Conservation (phyloP, 1,140 invertebrate species). For the Pantala flavescens region DNA sequence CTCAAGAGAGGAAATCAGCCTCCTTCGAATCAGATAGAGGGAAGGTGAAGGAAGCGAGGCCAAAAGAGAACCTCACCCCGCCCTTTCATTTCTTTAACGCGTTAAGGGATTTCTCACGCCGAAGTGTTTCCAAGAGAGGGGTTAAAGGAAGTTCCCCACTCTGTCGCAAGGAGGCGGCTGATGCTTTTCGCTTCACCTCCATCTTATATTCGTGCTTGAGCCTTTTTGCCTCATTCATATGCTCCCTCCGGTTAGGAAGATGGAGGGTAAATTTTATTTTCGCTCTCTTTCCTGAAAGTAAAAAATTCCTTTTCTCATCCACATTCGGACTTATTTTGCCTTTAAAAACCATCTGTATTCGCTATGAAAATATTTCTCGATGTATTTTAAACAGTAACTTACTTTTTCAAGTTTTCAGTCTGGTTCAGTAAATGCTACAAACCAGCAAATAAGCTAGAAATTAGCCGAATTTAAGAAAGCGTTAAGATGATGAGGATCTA, state of each 20-base stretch:
- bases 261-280: neutral
- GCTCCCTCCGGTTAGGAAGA: neutral
- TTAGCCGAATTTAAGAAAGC: too few species aligned
- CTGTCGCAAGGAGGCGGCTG: too few species aligned
- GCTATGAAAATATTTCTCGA: too few species aligned
- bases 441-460: too few species aligned
- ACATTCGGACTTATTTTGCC: too few species aligned
- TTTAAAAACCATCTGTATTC: too few species aligned
- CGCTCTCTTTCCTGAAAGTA: neutral
- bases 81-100: slow-evolving; percentile 9
- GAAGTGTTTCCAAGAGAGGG: neutral
- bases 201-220: neutral
- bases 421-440: too few species aligned
- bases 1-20: neutral
- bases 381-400: too few species aligned
- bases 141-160: too few species aligned
- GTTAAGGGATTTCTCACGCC: neutral
- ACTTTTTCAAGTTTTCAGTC: too few species aligned
- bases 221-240: neutral
- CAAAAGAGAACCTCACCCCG: neutral
- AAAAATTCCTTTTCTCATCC: neutral
- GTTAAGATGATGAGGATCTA: too few species aligned
- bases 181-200: neutral
- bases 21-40: neutral
- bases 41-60: neutral